A percentile compares a stretch with the other conserved stretches of the same genome.
Evolutionary conservation across 2,888 invertebrate genomes (phyloP).

Genomic region (Resseliella maxima): DNA sequence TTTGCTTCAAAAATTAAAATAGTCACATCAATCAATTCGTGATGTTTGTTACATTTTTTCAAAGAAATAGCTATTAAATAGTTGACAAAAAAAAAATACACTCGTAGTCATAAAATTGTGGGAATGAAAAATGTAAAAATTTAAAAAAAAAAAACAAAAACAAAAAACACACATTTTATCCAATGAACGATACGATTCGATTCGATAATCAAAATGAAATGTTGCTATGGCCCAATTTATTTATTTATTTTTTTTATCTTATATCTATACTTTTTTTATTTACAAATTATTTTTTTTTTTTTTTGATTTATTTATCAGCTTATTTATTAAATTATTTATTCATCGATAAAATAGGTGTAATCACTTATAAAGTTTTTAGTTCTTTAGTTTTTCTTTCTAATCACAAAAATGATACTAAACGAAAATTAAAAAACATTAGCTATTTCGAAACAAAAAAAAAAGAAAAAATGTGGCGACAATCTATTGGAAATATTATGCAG

Average conservation of each 20-base stretch:
- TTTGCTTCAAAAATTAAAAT: background rate
- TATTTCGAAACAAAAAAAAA: background rate
- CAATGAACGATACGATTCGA: too few species aligned
- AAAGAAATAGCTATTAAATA: too few species aligned
- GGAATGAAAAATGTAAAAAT: too few species aligned
- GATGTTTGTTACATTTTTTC: too few species aligned
- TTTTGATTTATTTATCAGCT: background rate
- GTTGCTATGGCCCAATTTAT: conserved; percentile 24
- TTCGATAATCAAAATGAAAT: background rate
- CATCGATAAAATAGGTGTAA: background rate
- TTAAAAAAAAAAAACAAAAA: background rate
- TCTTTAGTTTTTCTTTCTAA: background rate
- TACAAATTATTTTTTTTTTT: conserved; percentile 1
- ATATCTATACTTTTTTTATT: background rate
- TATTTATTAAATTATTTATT: conserved; percentile 37
- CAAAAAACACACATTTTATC: too few species aligned
- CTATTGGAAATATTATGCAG: background rate
- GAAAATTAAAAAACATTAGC: background rate
- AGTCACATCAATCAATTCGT: background rate
- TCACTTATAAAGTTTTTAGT: background rate
- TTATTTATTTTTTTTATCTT: background rate
- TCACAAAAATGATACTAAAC: conserved; percentile 1
- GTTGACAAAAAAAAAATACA: too few species aligned
- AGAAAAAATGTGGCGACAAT: background rate
- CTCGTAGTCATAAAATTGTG: too few species aligned